Evolutionary conservation across 30 jellyfish, hydroid and myxozoan genomes (phyloP).

Genomic region (Kudoa iwatai): DNA sequence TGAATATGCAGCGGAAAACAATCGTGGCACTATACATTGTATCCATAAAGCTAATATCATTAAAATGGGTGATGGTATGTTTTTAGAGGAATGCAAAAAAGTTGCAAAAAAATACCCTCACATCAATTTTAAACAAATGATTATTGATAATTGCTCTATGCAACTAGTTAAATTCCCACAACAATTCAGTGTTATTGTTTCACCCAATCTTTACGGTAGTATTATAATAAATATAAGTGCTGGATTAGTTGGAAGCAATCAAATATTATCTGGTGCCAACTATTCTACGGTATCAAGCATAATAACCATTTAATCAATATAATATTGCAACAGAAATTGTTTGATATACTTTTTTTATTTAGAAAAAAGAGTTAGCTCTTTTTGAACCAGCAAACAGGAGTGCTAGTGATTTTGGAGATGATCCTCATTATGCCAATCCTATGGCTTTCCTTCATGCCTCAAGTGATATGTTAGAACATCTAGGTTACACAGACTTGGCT

Average conservation of each 20-base stretch:
- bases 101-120: slow-evolving; percentile 33
- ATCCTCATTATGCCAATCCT: background rate
- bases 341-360: too few relatives aligned
- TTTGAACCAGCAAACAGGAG: slow-evolving; percentile 1
- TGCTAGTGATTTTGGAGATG: background rate
- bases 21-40: slow-evolving; percentile 40
- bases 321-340: too few relatives aligned
- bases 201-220: slow-evolving; percentile 85
- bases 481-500: background rate
- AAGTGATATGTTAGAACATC: background rate
- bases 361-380: background rate
- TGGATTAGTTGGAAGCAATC: slow-evolving; percentile 79
- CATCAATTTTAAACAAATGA: slow-evolving; percentile 46
- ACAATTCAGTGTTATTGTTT: slow-evolving; percentile 75
- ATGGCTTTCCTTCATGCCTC: background rate
- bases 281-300: too few relatives aligned
- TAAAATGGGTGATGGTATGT: slow-evolving; percentile 96
- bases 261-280: slow-evolving; percentile 57
- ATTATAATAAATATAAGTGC: slow-evolving; percentile 56
- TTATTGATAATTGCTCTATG: slow-evolving; percentile 79
- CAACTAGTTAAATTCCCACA: slow-evolving; percentile 54
- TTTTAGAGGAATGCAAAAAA: slow-evolving; percentile 17
- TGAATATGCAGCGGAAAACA: slow-evolving; percentile 16
- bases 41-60: slow-evolving; percentile 79
- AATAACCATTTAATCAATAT: too few relatives aligned